Conservation (phyloP, 1,140 invertebrate genomes). For the Penaeus indicus region DNA sequence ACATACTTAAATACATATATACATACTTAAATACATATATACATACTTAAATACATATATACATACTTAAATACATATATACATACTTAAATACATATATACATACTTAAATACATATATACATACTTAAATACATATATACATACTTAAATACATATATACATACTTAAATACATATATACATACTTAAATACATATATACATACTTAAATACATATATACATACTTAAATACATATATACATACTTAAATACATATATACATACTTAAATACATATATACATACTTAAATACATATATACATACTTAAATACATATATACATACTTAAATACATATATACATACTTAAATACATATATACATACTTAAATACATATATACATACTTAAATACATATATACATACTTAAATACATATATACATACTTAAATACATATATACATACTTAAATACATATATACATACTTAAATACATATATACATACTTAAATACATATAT, state of each 20-base stretch:
- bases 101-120: not conserved
- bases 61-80: slow-evolving; percentile 1
- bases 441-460: no score
- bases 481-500: no score
- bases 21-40: not conserved
- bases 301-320: not conserved
- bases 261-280: not conserved
- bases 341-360: no score
- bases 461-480: no score
- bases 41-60: slow-evolving; percentile 7
- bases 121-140: not conserved
- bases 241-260: not conserved
- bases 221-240: not conserved
- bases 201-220: no score
- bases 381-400: no score
- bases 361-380: no score
- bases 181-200: not conserved
- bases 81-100: not conserved
- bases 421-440: no score
- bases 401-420: no score
- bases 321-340: no score
- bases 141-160: not conserved
- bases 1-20: not conserved
- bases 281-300: not conserved
- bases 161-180: not conserved